Evolutionary conservation across 2,888 invertebrate species (phyloP), one percentile per base, ranked within the genome.

Genomic region (Brachyptera putata): DNA sequence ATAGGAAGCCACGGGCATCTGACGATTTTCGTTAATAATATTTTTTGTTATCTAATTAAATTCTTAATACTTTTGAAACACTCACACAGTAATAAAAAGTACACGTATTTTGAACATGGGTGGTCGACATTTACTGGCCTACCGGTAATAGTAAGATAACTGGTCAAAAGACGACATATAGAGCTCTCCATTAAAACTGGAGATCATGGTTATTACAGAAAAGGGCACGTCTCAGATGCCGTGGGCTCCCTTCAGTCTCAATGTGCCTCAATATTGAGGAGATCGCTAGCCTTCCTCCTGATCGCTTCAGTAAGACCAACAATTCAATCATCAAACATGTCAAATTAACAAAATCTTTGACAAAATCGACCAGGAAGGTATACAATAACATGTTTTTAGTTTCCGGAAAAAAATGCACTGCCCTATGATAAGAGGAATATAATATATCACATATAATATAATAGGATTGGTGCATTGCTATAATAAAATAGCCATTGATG

Each of bases 171-270:
- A 69, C 69, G 66, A 67, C 68, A 68, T 67, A 68, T 50, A 62
- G 56, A 57, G 26, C 49, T 56, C 53, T 43, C 57, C 26, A 30
- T 58, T 58, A 61, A 56, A 62, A 60, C 14, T 30, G 53, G 53
- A 53, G 53, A 34, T 53, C 46, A 21, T 5, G 11, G 30, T 30
- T 46, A 4, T 53, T 16, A 62, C 56, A 60, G n/a, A 30, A 46
- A 60, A 50, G 36, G 50, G 58, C 37, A 34, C 37, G 66, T 39
- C 57, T 53, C 63, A 64, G 66, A 64, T 65, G 67, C 67, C 68
- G 70, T 68, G 67, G 67, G 65, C 72, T 73, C 72, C 74, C 74
- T 70, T 77, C 76, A 76, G 76, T 77, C 77, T 76, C 74, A 74
- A 64, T 67, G 64, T 65, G 65, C 67, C 67, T 67, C 67, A 63